phyloP scores from a whole-genome alignment of 2,888 invertebrate species.

The Eurytoma adleriae region DNA sequence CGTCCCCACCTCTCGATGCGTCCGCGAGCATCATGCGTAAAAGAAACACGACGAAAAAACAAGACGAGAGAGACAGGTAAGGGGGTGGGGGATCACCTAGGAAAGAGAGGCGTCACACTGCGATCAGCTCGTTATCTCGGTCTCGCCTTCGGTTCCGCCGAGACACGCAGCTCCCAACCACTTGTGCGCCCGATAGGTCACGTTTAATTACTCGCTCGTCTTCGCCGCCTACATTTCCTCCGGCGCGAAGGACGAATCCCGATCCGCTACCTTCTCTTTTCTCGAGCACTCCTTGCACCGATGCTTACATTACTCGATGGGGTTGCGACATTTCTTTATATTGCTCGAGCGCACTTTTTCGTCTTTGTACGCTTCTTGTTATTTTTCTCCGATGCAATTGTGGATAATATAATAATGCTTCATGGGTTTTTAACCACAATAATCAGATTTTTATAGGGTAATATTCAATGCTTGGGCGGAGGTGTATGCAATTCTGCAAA shows the following conservation, averaged over 20 bases:
- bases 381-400: no score
- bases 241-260: conserved; percentile 20
- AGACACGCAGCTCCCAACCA: conserved; percentile 61
- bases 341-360: background rate
- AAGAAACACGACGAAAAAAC: background rate
- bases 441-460: no score
- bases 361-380: background rate
- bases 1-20: no score
- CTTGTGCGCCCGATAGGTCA: conserved; percentile 59
- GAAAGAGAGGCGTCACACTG: conserved; percentile 42
- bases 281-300: no score
- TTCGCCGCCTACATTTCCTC: conserved; percentile 46
- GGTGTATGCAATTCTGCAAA: no score
- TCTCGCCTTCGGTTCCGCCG: conserved; percentile 61
- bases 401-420: no score
- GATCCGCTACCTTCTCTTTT: background rate
- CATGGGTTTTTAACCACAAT: no score
- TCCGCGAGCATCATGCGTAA: no score
- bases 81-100: conserved; percentile 20
- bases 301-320: no score
- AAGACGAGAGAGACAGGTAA: background rate
- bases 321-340: background rate
- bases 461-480: no score
- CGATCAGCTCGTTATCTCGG: conserved; percentile 61
- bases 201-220: conserved; percentile 62